Evolutionary conservation across 30 jellyfish, hydroid and myxozoan genomes (phyloP), one percentile per base, ranked within the genome.

Genomic region (Turritopsis rubra): DNA sequence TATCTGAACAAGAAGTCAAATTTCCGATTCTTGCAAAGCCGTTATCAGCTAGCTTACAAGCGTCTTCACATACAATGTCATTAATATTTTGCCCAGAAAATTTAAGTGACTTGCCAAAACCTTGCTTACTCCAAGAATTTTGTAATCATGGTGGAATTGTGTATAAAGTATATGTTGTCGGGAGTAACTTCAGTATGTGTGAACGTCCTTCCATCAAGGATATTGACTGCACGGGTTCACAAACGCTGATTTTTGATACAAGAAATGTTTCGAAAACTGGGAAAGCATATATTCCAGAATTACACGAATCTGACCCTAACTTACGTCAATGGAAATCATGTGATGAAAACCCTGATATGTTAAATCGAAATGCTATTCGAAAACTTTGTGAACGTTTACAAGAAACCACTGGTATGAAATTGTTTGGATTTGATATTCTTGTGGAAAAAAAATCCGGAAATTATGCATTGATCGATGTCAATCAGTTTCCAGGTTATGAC

Each of bases 401-500:
- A 20, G 53, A 21, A 26, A 83, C 71, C 52, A 22, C 85, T 20
- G 84, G 79, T 17, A 79, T 92, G 52, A 65, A 75, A 3, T 75
- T 88, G 23, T 86, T 89, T 53, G 99, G 99, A 53, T 79, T 94
- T 80, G 99, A 94, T 83, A 74, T 94, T 52, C 75, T 94, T 52
- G 68, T 83, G 16, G 96, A 94, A 31, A 68, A 52, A 72, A 85
- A 79, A 18, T 75, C 95, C 19, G 96, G 97, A 18, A 73, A 89
- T 70, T 94, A 94, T 78, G 97, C 95, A 8, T 71, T 94, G 19
- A 88, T 94, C 66, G 99, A 94, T 80, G 71, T 89, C 25, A 94
- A 94, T 84, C 95, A 89, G 70, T 89, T 94, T 53, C 99, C 99
- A 9, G 99, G 99, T 0, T 94, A 85, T 78, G 88, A 86, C 52